A percentile compares a stretch with the other conserved stretches of the same genome.
Evolutionary conservation across 2,113 vertebrate species (phyloP).

Genomic region (Gavialis gangeticus): DNA sequence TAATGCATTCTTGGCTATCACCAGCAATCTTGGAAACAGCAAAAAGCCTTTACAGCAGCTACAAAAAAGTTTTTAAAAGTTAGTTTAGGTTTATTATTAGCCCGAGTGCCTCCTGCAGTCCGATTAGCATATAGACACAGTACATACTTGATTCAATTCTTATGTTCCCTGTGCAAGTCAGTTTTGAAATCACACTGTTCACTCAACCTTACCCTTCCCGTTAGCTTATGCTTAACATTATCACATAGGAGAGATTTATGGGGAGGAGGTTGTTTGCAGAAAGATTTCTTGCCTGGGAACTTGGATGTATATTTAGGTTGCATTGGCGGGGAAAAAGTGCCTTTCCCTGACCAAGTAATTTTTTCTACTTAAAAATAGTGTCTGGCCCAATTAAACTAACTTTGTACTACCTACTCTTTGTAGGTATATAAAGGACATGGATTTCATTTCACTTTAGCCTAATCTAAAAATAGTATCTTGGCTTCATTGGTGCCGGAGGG

Average conservation of each 20-base stretch:
- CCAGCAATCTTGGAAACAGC: neutral
- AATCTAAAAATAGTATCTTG: neutral
- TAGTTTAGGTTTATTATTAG: slow-evolving; percentile 36
- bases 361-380: slow-evolving; percentile 7
- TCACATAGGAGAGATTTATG: neutral
- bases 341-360: neutral
- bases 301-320: neutral
- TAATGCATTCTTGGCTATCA: slow-evolving; percentile 53
- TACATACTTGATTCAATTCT: slow-evolving; percentile 42
- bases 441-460: rapidly evolving
- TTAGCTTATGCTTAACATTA: neutral
- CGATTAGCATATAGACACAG: slow-evolving; percentile 31
- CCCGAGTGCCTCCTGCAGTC: neutral
- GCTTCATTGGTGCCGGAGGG: neutral
- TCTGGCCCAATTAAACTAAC: neutral
- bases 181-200: slow-evolving; percentile 39
- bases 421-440: neutral
- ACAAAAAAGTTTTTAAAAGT: slow-evolving; percentile 10
- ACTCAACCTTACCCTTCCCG: neutral
- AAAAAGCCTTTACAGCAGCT: slow-evolving; percentile 34
- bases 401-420: neutral
- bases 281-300: neutral
- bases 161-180: neutral
- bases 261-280: neutral
- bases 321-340: neutral